phyloP scores from a whole-genome alignment of 2,888 invertebrate species.

The Drosophila kuntzei region DNA sequence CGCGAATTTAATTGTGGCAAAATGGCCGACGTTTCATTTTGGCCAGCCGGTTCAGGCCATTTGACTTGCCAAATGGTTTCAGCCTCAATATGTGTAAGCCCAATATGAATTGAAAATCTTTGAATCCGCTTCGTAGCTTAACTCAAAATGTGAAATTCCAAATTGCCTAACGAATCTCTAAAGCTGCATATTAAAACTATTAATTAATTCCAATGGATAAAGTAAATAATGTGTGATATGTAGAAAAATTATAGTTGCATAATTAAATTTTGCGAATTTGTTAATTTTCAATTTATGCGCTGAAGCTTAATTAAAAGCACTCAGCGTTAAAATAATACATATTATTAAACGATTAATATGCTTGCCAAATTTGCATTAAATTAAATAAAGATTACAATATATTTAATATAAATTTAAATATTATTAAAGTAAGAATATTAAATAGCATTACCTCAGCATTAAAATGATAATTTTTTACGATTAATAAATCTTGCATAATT shows the following conservation, averaged over 20 bases:
- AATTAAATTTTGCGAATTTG: constrained; percentile 20
- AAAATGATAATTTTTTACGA: too few species aligned
- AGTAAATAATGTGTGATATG: neutral
- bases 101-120: constrained; percentile 1
- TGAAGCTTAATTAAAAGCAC: constrained; percentile 4
- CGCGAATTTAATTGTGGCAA: constrained; percentile 73
- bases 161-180: neutral
- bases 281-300: constrained; percentile 4
- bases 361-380: neutral
- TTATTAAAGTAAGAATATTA: too few species aligned
- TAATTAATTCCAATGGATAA: neutral
- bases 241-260: constrained; percentile 5
- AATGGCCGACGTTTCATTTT: constrained; percentile 30
- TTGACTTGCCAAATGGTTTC: constrained; percentile 56
- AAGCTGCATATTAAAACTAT: neutral
- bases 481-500: too few species aligned
- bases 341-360: constrained; percentile 7
- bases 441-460: too few species aligned
- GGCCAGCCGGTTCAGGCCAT: constrained; percentile 50
- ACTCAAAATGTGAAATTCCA: constrained; percentile 8
- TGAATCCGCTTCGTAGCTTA: neutral
- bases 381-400: neutral
- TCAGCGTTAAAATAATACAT: neutral
- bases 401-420: too few species aligned
- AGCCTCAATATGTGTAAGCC: constrained; percentile 12